phyloP scores from a whole-genome alignment of 2,797 vertebrate genomes.

The Microctenopoma lineatum region DNA sequence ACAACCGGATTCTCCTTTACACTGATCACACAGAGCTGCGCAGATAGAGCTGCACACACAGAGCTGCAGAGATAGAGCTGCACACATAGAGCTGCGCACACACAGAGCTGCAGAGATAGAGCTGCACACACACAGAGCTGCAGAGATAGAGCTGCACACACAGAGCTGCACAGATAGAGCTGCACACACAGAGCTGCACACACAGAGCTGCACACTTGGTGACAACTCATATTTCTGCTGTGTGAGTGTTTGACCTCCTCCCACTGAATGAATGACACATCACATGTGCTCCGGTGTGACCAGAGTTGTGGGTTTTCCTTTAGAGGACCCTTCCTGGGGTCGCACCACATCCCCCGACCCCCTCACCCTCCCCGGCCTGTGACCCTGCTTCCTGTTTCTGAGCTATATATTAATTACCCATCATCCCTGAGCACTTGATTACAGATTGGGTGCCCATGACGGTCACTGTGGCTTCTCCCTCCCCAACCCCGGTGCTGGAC shows the following conservation, averaged over 20 bases:
- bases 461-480: constrained; percentile 91
- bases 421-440: constrained; percentile 92
- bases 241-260: not conserved
- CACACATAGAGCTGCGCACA: no score
- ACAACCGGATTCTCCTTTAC: no score
- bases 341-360: not conserved
- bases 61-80: no score
- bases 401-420: constrained; percentile 90
- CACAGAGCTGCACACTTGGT: no score
- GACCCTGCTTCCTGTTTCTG: constrained; percentile 57
- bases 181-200: no score
- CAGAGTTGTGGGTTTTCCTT: constrained; percentile 8
- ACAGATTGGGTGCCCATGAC: constrained; percentile 89
- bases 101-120: no score
- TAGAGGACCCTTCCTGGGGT: constrained; percentile 38
- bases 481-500: constrained; percentile 79
- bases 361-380: not conserved
- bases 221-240: not conserved
- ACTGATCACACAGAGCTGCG: no score
- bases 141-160: no score
- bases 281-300: constrained; percentile 46
- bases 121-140: no score
- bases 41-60: no score
- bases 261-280: constrained; percentile 56
- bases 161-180: no score